Evolutionary conservation across 2,797 vertebrate species (phyloP).

Genomic region (Coccyzus lansbergi): DNA sequence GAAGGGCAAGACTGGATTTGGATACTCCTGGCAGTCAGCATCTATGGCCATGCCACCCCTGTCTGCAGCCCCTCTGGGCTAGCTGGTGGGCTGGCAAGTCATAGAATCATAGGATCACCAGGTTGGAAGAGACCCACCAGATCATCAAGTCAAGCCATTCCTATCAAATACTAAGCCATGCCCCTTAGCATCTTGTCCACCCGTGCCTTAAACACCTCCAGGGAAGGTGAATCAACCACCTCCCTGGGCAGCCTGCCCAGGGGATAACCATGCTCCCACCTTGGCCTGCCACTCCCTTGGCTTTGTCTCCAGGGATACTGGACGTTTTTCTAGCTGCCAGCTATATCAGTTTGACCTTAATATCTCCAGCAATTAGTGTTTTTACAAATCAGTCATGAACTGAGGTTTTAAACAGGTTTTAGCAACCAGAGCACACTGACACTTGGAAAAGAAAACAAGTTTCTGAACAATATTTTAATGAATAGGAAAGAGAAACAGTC

Average conservation of each 20-base stretch:
- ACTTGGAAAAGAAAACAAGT: not conserved
- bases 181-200: too few species aligned
- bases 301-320: not conserved
- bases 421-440: slow-evolving; percentile 7
- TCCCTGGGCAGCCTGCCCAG: too few species aligned
- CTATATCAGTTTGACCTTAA: not conserved
- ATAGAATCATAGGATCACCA: too few species aligned
- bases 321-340: not conserved
- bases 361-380: slow-evolving; percentile 16
- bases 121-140: too few species aligned
- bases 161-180: too few species aligned
- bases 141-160: too few species aligned
- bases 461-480: slow-evolving; percentile 18
- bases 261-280: fast-evolving
- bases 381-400: slow-evolving; percentile 51
- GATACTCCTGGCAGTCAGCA: not conserved
- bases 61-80: not conserved
- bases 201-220: too few species aligned
- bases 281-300: not conserved
- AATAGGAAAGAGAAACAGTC: not conserved
- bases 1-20: not conserved
- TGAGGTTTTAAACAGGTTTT: slow-evolving; percentile 49
- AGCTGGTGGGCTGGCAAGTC: not conserved
- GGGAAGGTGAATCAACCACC: too few species aligned
- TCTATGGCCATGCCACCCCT: not conserved